phyloP scores from a whole-genome alignment of 2,888 invertebrate species.

The Miltochrista miniata region DNA sequence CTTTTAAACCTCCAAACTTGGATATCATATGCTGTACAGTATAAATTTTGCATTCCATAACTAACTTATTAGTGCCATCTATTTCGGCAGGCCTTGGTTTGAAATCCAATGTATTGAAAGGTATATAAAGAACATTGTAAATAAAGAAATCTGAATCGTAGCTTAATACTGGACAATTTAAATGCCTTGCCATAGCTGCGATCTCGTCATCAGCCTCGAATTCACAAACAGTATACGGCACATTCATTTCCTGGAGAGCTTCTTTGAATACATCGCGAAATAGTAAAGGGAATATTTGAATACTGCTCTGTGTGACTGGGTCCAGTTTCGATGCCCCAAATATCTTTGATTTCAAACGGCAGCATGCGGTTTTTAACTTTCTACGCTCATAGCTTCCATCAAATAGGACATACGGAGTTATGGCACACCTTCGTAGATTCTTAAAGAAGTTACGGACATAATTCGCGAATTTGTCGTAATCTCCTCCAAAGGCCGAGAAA shows the following conservation, averaged over 20 bases:
- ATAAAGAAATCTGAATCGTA: constrained; percentile 98
- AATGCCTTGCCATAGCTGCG: constrained; percentile 89
- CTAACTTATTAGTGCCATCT: constrained; percentile 58
- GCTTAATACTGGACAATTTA: constrained; percentile 94
- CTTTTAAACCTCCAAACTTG: constrained; percentile 86
- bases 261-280: constrained; percentile 89
- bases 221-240: constrained; percentile 88
- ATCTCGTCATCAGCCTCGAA: constrained; percentile 96
- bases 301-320: constrained; percentile 77
- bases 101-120: constrained; percentile 86
- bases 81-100: constrained; percentile 60
- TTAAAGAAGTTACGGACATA: constrained; percentile 87
- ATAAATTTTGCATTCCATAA: constrained; percentile 88
- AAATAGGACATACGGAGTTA: constrained; percentile 89
- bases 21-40: constrained; percentile 87
- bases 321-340: constrained; percentile 82
- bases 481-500: constrained; percentile 91
- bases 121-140: constrained; percentile 92
- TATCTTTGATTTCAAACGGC: constrained; percentile 84
- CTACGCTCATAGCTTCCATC: constrained; percentile 91
- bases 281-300: constrained; percentile 89
- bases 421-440: constrained; percentile 86
- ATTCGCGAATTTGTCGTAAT: constrained; percentile 90
- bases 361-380: constrained; percentile 87
- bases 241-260: constrained; percentile 85